Conservation (phyloP, 2,888 invertebrate species). For the Coenonympha arcania region DNA sequence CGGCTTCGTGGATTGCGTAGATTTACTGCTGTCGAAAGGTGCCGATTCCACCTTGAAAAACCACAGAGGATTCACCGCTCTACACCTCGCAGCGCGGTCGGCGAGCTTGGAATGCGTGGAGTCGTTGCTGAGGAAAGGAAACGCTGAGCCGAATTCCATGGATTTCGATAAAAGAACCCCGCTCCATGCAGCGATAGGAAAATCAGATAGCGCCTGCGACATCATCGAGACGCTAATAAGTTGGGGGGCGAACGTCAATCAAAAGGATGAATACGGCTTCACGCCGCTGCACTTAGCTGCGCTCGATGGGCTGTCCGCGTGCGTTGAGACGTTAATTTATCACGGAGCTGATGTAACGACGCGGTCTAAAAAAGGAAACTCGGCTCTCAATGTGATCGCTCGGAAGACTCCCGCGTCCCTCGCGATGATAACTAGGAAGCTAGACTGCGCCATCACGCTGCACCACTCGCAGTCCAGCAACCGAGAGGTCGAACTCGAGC, state of each 20-base stretch:
- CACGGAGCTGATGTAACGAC: slow-evolving; percentile 93
- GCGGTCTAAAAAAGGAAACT: slow-evolving; percentile 88
- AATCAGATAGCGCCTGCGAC: slow-evolving; percentile 85
- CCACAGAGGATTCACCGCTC: slow-evolving; percentile 85
- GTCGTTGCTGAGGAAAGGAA: slow-evolving; percentile 80
- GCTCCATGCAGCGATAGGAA: slow-evolving; percentile 88
- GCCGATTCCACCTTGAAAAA: slow-evolving; percentile 84
- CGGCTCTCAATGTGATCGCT: slow-evolving; percentile 87
- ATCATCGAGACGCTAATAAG: slow-evolving; percentile 84
- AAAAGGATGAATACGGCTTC: slow-evolving; percentile 88
- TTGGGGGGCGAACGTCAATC: slow-evolving; percentile 87
- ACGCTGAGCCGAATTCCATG: slow-evolving; percentile 84
- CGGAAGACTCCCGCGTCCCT: slow-evolving; percentile 90
- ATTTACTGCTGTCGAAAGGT: slow-evolving; percentile 80
- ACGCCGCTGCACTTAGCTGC: slow-evolving; percentile 90
- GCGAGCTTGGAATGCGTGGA: slow-evolving; percentile 88
- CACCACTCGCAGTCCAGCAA: slow-evolving; percentile 85
- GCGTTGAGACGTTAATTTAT: slow-evolving; percentile 87
- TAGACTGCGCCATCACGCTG: slow-evolving; percentile 85
- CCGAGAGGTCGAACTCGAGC: slow-evolving; percentile 84
- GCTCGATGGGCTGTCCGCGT: slow-evolving; percentile 86
- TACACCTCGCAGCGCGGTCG: slow-evolving; percentile 87
- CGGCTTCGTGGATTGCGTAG: slow-evolving; percentile 86
- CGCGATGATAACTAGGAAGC: slow-evolving; percentile 85
- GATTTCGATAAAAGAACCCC: slow-evolving; percentile 88